Evolutionary conservation across 2,113 vertebrate species (phyloP).

Genomic region (Myotis davidii): DNA sequence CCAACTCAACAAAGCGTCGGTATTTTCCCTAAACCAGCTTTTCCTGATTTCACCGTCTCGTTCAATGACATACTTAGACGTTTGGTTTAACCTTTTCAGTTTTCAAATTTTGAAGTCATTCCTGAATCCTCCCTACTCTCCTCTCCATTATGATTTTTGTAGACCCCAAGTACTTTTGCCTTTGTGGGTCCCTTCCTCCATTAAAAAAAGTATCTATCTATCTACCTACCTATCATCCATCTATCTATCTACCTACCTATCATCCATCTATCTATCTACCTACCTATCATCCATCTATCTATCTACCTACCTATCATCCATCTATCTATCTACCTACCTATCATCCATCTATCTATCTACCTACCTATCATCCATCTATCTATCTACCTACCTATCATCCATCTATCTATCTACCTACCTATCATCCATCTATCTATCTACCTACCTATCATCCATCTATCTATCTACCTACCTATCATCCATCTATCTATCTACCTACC

Average conservation of each 20-base stretch:
- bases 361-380: not conserved
- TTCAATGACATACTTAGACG: not conserved
- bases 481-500: no score
- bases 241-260: no score
- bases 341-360: no score
- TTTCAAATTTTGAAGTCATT: not conserved
- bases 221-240: no score
- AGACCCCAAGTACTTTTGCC: not conserved
- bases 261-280: no score
- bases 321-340: no score
- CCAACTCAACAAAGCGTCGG: not conserved
- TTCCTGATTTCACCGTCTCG: not conserved
- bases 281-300: no score
- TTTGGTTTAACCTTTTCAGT: not conserved
- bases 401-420: no score
- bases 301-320: no score
- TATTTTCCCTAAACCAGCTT: not conserved
- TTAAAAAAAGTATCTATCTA: not conserved
- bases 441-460: not conserved
- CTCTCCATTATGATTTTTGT: not conserved
- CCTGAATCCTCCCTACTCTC: not conserved
- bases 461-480: not conserved
- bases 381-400: not conserved
- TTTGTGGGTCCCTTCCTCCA: not conserved
- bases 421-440: no score